Percentiles rank a stretch among this genome's conserved stretches.
These are phyloP conservation scores for Drosophila helvetica DNA, from an alignment of 2,888 invertebrate species.

Conservation along the genomic window DNA sequence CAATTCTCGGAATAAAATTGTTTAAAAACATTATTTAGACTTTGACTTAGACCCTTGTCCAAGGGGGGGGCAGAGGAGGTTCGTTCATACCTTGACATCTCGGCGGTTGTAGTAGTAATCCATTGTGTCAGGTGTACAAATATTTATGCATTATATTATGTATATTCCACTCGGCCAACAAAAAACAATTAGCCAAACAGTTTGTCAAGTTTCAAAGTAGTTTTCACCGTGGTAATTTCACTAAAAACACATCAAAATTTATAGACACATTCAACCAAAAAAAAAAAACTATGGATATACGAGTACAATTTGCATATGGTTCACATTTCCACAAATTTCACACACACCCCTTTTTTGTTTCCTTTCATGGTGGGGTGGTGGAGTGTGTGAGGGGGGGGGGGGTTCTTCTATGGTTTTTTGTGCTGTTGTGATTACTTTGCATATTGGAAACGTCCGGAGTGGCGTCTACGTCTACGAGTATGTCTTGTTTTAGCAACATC, in stretches of 20 bases:
- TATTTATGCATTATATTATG: conserved; percentile 37
- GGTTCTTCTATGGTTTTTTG: conserved; percentile 21
- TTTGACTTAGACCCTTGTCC: conserved; percentile 20
- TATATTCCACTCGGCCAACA: conserved; percentile 21
- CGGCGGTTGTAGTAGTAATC: conserved; percentile 67
- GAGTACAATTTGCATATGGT: conserved; percentile 64
- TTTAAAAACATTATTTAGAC: conserved; percentile 16
- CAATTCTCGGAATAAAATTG: conserved; percentile 12
- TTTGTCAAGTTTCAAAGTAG: conserved; percentile 53
- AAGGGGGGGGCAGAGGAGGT: background rate
- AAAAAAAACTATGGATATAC: conserved; percentile 23
- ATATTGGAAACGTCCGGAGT: conserved; percentile 65
- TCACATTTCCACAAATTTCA: conserved; percentile 62
- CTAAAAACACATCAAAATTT: conserved; percentile 62
- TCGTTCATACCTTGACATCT: conserved; percentile 61
- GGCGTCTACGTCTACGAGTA: conserved; percentile 31
- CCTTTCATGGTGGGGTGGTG: conserved; percentile 23
- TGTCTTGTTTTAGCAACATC: conserved; percentile 64
- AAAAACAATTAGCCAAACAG: conserved; percentile 43
- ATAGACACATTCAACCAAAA: conserved; percentile 53
- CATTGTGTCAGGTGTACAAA: conserved; percentile 53
- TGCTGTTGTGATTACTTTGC: conserved; percentile 67
- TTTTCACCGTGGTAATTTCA: conserved; percentile 70
- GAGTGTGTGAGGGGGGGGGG: no score
- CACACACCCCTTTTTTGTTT: conserved; percentile 72